A percentile compares a stretch with the other conserved stretches of the same genome.
Conservation (phyloP, 2,888 invertebrate species). For the Drosophila cognata region DNA sequence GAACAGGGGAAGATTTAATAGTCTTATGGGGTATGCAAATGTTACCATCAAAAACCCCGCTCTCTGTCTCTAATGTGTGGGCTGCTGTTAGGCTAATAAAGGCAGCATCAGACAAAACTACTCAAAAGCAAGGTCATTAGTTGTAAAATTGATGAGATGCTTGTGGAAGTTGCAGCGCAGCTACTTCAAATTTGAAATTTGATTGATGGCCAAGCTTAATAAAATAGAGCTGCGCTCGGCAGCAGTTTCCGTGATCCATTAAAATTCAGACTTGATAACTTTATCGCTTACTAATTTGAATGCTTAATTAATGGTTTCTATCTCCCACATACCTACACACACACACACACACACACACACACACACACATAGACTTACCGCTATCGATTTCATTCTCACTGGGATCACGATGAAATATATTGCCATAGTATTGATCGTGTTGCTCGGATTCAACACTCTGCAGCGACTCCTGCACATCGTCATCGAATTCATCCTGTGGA, state of each 20-base stretch:
- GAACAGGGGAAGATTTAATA: conserved; percentile 3
- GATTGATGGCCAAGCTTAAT: conserved; percentile 37
- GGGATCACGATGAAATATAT: conserved; percentile 84
- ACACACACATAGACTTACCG: conserved; percentile 70
- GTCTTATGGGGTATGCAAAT: not conserved
- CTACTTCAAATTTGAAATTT: conserved; percentile 22
- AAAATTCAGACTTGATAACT: conserved; percentile 24
- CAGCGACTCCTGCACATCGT: conserved; percentile 83
- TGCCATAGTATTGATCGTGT: conserved; percentile 88
- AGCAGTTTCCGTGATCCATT: not conserved
- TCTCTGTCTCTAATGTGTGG: not conserved
- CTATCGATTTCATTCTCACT: conserved; percentile 83
- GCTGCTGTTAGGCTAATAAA: not conserved
- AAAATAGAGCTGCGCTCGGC: conserved; percentile 9
- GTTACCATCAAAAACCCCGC: not conserved
- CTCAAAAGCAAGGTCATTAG: conserved; percentile 39
- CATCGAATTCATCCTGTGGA: conserved; percentile 67
- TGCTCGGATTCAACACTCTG: conserved; percentile 91
- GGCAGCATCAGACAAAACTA: conserved; percentile 3
- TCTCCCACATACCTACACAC: not conserved
- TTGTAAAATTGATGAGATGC: conserved; percentile 33
- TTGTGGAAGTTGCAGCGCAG: conserved; percentile 11
- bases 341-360: too few species aligned
- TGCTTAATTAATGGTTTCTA: conserved; percentile 49
- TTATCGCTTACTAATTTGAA: conserved; percentile 29